Evolutionary conservation across 2,888 invertebrate genomes (phyloP).

Genomic region (Acleris sparsana): DNA sequence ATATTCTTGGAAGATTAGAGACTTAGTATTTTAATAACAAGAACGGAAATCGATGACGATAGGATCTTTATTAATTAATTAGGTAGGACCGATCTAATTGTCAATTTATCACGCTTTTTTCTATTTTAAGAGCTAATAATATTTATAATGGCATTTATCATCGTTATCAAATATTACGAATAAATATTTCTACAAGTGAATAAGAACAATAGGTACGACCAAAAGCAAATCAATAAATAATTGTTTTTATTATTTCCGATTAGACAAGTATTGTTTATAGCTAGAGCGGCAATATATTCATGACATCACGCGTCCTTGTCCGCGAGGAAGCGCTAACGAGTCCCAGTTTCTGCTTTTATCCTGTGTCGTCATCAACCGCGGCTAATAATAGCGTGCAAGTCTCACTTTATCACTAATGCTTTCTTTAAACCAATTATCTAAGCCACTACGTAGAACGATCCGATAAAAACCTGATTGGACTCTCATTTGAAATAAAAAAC

Average conservation of each 20-base stretch:
- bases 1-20: too few relatives aligned
- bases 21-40: too few relatives aligned
- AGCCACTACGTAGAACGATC: constrained; percentile 49
- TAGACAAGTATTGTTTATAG: constrained; percentile 37
- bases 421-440: constrained; percentile 48
- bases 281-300: constrained; percentile 58
- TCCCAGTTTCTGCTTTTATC: constrained; percentile 77
- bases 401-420: constrained; percentile 15
- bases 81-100: too few relatives aligned
- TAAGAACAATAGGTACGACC: too few relatives aligned
- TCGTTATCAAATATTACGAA: neutral
- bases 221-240: too few relatives aligned
- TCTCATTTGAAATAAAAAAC: constrained; percentile 45
- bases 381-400: constrained; percentile 66
- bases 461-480: constrained; percentile 46
- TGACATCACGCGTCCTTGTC: constrained; percentile 80
- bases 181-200: constrained; percentile 41
- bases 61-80: too few relatives aligned
- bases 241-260: too few relatives aligned
- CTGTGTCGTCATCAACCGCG: constrained; percentile 69
- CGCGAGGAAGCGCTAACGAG: constrained; percentile 68
- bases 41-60: too few relatives aligned
- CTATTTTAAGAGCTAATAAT: too few relatives aligned
- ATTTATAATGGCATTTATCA: neutral
- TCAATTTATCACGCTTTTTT: too few relatives aligned